Evolutionary conservation across 2,113 vertebrate species (phyloP).

Genomic region (Eurystomus gularis): DNA sequence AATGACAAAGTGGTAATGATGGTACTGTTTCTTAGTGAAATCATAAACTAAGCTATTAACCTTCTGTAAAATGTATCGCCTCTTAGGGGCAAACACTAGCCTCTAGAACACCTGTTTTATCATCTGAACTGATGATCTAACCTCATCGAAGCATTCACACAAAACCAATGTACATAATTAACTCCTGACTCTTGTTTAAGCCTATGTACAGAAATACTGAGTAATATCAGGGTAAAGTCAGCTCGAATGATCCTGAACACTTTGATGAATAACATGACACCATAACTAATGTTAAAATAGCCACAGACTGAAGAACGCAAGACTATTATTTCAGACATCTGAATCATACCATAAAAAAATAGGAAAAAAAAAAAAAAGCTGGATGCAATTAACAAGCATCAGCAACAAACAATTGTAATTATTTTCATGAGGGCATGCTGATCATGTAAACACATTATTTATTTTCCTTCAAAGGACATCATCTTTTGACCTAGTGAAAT

Average conservation of each 20-base stretch:
- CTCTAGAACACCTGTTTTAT: not conserved
- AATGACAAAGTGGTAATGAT: not conserved
- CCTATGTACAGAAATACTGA: not conserved
- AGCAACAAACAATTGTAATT: not conserved
- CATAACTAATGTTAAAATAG: not conserved
- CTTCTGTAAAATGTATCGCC: not conserved
- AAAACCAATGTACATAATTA: rapidly evolving
- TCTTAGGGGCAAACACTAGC: not conserved
- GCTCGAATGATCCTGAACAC: not conserved
- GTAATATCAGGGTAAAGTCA: not conserved
- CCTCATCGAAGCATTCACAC: not conserved
- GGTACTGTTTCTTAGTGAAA: not conserved
- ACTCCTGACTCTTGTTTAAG: not conserved
- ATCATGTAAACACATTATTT: not conserved
- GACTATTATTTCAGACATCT: not conserved
- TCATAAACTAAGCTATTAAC: not conserved
- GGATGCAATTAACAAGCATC: not conserved
- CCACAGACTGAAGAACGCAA: not conserved
- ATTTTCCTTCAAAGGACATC: not conserved
- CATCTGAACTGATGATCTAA: not conserved
- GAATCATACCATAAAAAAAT: not conserved
- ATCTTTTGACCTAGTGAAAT: not conserved
- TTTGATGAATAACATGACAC: not conserved
- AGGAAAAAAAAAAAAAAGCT: not conserved
- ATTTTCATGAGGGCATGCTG: not conserved